phyloP scores from a whole-genome alignment of 2,113 vertebrate genomes.

The Carassius carassius region DNA sequence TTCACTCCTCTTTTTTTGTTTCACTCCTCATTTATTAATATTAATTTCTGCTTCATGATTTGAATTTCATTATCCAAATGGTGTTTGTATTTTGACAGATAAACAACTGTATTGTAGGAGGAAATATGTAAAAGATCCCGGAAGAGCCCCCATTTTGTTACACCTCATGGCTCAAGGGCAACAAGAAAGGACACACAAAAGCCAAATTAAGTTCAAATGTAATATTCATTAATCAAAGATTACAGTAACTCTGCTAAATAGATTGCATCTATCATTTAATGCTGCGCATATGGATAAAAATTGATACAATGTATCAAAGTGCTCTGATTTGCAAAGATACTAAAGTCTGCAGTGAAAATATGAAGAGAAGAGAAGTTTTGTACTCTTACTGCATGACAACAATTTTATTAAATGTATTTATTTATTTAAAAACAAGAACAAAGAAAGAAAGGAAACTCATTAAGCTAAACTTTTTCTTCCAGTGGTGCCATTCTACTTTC shows the following conservation, averaged over 20 bases:
- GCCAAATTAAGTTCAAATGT: background rate
- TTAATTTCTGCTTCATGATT: slow-evolving; percentile 29
- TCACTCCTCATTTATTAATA: slow-evolving; percentile 38
- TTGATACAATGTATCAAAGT: background rate
- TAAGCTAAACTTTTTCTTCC: no score
- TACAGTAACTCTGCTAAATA: background rate
- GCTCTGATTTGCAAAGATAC: background rate
- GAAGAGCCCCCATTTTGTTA: background rate
- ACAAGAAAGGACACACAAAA: background rate
- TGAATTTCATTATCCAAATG: slow-evolving; percentile 34
- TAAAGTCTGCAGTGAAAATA: background rate
- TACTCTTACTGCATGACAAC: background rate
- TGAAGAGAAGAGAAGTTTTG: background rate
- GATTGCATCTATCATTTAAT: background rate
- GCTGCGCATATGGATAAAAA: background rate
- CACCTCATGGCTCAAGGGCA: background rate
- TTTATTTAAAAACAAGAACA: no score
- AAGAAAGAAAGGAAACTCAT: no score
- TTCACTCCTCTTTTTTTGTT: slow-evolving; percentile 29
- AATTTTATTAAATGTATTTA: no score
- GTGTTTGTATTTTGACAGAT: background rate
- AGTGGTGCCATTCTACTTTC: no score
- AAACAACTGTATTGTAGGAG: background rate
- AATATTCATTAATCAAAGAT: no score
- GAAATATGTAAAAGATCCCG: background rate